Conservation (phyloP, 2,888 invertebrate genomes). For the Aromia moschata region DNA sequence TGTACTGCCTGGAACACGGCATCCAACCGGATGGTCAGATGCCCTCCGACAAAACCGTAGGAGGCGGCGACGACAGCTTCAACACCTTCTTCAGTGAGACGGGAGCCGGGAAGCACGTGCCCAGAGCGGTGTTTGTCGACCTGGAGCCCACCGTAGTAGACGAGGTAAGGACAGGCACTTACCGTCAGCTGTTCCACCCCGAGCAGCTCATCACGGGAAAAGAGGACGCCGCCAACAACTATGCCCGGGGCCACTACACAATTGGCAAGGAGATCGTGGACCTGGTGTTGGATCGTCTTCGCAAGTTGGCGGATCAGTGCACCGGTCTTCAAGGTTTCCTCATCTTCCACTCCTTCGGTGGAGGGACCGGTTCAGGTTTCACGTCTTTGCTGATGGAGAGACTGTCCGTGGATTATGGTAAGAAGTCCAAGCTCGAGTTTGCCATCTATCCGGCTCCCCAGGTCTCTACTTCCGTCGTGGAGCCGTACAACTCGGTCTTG, state of each 20-base stretch:
- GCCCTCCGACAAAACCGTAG: constrained; percentile 74
- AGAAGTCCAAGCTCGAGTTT: constrained; percentile 94
- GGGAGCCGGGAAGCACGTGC: constrained; percentile 94
- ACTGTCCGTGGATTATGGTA: constrained; percentile 93
- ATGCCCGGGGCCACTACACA: constrained; percentile 96
- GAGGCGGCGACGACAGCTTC: constrained; percentile 91
- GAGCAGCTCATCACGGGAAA: constrained; percentile 93
- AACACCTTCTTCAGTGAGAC: constrained; percentile 95
- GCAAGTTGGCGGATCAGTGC: constrained; percentile 79
- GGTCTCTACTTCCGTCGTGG: constrained; percentile 89
- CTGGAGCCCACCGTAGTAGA: constrained; percentile 96
- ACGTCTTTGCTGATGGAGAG: constrained; percentile 96
- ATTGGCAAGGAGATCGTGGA: constrained; percentile 95
- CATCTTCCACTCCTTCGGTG: constrained; percentile 94
- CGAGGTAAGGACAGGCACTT: constrained; percentile 90
- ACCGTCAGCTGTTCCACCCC: constrained; percentile 95
- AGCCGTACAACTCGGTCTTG: constrained; percentile 95
- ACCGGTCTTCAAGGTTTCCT: constrained; percentile 91
- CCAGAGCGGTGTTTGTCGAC: constrained; percentile 92
- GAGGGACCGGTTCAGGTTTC: constrained; percentile 95
- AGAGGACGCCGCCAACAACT: constrained; percentile 97
- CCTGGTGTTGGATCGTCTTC: constrained; percentile 74
- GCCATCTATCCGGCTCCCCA: constrained; percentile 95
- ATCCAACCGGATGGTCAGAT: constrained; percentile 93
- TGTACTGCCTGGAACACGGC: constrained; percentile 86